Base-by-base conservation (phyloP, 2,797 vertebrate genomes). In the Buphagus erythrorhynchus region DNA sequence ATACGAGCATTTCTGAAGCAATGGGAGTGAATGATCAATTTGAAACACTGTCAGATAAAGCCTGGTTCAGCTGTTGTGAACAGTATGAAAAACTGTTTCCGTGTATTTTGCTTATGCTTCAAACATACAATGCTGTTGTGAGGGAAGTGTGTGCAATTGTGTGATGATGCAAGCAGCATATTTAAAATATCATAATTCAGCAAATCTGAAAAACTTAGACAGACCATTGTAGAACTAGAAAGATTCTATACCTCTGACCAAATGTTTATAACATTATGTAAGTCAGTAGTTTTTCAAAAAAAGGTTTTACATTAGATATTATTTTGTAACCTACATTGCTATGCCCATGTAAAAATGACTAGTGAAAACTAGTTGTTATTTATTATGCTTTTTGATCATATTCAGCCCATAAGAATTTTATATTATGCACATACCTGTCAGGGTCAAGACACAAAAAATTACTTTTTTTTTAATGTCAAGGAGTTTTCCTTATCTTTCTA, bases 11-110 rank as follows among this genome's bases (percentile, higher is more conserved):
- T 75, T 72, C 49, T 68, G 28, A 92, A 87, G 35, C 28, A 31
- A 57, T 5, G 35, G 29, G 25, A 67, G 5, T 38, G 65, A 79
- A 77, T 38, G 6, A 74, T 54, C 36, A 55, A 6, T 88, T 48
- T 90, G 72, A 66, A 93, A 86, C 35, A 31, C 22, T 79, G 43
- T 67, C 72, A 86, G 36, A 77, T 36, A 46, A 88, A 73, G 11
- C 14, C 11, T 71, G 36, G 26, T 57, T 76, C 28, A 65, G 26
- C 26, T 67, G 31, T 1, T 33, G 28, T 45, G 66, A 92, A n/a
- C 33, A 71, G 45, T 22, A 18, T 13, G 65, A 74, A 29, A 82
- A 94, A 74, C 3, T 63, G 46, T 10, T 86, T 74, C 46, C 19
- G 54, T 22, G 36, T 7, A 33, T 33, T 77, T 82, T 62, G 7